Evolutionary conservation across 1,140 invertebrate species (phyloP).

Genomic region (Monochamus saltuarius): DNA sequence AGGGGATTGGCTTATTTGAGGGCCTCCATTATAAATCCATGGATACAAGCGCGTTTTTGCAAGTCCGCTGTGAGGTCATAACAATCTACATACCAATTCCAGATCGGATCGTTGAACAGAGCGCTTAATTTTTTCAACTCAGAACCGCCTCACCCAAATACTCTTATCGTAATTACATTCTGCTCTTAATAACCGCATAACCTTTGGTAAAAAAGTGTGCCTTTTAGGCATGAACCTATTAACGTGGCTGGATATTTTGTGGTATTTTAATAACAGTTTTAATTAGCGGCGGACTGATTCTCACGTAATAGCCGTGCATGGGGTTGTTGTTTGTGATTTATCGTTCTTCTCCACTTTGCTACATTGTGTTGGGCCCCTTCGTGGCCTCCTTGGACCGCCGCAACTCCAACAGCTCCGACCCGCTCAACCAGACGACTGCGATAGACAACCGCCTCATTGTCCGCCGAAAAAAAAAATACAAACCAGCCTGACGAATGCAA

Average conservation of each 20-base stretch:
- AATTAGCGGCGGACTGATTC: constrained; percentile 23
- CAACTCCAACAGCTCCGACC: background rate
- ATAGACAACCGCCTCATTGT: constrained; percentile 1
- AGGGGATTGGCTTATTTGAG: too few species aligned
- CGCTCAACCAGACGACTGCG: background rate
- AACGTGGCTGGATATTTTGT: constrained; percentile 20
- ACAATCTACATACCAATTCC: constrained; percentile 11
- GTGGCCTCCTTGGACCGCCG: constrained; percentile 1
- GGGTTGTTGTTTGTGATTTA: constrained; percentile 29
- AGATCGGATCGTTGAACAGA: constrained; percentile 4
- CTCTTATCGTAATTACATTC: constrained; percentile 5
- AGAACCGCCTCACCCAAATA: constrained; percentile 6
- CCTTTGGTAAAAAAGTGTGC: background rate
- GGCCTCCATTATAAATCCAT: too few species aligned
- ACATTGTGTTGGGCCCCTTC: constrained; percentile 15
- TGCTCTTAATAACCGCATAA: background rate
- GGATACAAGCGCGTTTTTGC: too few species aligned
- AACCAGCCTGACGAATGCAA: background rate
- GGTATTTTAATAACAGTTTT: constrained; percentile 29
- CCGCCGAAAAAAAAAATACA: background rate
- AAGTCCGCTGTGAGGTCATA: background rate
- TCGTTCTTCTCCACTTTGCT: constrained; percentile 17
- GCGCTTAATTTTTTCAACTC: background rate
- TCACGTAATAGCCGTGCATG: constrained; percentile 23
- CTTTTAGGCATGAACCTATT: constrained; percentile 14